Base-by-base conservation (phyloP, 2,113 vertebrate species). In the Pluvianellus socialis region DNA sequence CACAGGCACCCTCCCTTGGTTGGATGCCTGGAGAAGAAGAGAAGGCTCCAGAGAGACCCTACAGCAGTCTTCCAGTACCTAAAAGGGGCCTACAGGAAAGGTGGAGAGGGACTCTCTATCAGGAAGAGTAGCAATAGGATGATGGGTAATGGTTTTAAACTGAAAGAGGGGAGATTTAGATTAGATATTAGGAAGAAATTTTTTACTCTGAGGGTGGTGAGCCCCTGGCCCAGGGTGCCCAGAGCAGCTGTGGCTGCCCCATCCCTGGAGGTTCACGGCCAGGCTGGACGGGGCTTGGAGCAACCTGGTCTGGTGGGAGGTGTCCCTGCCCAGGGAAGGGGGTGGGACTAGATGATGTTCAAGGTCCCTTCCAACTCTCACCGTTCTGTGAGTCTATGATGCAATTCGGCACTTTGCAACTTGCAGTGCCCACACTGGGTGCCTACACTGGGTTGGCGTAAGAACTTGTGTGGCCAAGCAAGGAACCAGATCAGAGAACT, bases 391-490 rank as follows among this genome's bases (percentile, higher is more conserved):
- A 61, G 35, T 38, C n/a, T 66, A 22, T 5, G 28, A 72, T 42
- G 52, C 38, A 38, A 14, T 56, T 56, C 42, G 62, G 80, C 3
- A 1, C 72, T 56, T 59, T 20, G 65, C 30, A 84, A 15, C 14
- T 50, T 19, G 49, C 14, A 28, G 55, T 18, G 45, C 49, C 38
- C 21, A 2, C 2, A 2, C 3, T 32, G 33, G 38, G 55, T 18
- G 45, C 49, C 38, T 21, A 2, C 2, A 2, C 3, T 32, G 33
- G 53, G 42, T 7, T 67, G 73, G 27, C n/a, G 7, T 23, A 10
- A 73, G 24, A 52, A 30, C 40, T 62, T 56, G 44, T 2, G 1
- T 35, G 47, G 49, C 28, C 70, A 61, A 65, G 16, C 0, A 0
- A 91, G 58, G 52, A 88, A 75, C 26, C 58, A 56, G 40, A 72